Percentiles rank a stretch among this genome's conserved stretches.
phyloP scores from a whole-genome alignment of 2,113 vertebrate species.

The Psittacula cyanocephala region DNA sequence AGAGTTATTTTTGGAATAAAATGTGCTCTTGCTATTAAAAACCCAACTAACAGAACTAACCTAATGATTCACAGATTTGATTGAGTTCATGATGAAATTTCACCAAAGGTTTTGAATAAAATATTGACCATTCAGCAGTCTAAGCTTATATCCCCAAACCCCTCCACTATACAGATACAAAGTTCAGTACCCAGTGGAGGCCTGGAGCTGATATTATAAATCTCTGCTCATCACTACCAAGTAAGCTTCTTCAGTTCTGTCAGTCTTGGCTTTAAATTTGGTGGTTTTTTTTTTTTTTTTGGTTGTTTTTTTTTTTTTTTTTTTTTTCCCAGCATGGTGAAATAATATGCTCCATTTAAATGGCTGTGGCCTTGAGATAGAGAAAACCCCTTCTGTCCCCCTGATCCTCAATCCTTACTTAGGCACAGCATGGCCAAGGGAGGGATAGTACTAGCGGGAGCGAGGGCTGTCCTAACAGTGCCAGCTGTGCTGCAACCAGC shows the following conservation, averaged over 20 bases:
- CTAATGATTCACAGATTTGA: background rate
- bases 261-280: background rate
- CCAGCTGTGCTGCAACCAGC: background rate
- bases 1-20: background rate
- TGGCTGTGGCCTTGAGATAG: background rate
- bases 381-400: background rate
- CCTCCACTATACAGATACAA: background rate
- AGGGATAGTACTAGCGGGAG: background rate
- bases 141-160: background rate
- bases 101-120: background rate
- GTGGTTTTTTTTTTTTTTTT: background rate
- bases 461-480: rapidly evolving
- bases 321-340: background rate
- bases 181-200: background rate
- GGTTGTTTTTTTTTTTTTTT: background rate
- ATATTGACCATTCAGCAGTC: background rate
- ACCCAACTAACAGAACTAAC: background rate
- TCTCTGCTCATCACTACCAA: background rate
- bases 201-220: background rate
- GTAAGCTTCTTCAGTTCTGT: background rate
- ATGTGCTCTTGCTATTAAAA: background rate
- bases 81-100: background rate
- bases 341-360: background rate
- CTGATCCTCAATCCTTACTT: background rate
- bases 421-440: rapidly evolving